Conservation (phyloP, 2,888 invertebrate genomes). For the Cryptophagus acutangulus region DNA sequence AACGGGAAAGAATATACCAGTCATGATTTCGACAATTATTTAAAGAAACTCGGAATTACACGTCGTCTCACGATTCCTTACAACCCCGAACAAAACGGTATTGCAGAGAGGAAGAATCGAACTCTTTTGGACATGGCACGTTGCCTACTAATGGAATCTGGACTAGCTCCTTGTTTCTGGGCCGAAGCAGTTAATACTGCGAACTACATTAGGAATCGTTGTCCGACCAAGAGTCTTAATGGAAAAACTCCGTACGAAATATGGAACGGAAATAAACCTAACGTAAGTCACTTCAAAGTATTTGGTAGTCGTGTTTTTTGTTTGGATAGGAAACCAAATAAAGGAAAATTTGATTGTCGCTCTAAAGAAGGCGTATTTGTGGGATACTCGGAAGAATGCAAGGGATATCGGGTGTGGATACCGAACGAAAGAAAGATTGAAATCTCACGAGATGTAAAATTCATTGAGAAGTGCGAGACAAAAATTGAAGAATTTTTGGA, state of each 20-base stretch:
- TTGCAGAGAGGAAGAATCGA: conserved; percentile 24
- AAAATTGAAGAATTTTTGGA: too few relatives aligned
- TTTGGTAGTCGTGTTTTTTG: too few relatives aligned
- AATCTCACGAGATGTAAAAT: too few relatives aligned
- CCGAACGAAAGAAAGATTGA: too few relatives aligned
- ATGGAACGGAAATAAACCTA: not conserved
- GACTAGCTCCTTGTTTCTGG: conserved; percentile 13
- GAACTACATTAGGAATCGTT: conserved; percentile 4
- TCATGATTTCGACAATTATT: conserved; percentile 22
- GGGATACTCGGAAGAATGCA: too few relatives aligned
- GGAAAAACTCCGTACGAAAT: not conserved
- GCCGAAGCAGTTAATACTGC: conserved; percentile 11
- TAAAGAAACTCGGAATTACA: conserved; percentile 29
- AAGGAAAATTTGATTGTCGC: too few relatives aligned
- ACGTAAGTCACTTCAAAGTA: not conserved
- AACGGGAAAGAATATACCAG: conserved; percentile 23
- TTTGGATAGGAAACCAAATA: too few relatives aligned
- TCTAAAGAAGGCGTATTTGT: too few relatives aligned
- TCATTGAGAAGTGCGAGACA: too few relatives aligned
- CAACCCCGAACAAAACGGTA: conserved; percentile 33
- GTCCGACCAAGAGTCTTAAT: not conserved
- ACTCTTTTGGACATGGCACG: conserved; percentile 25
- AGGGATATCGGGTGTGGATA: too few relatives aligned
- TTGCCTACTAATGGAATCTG: conserved; percentile 19
- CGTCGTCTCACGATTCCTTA: conserved; percentile 23